Evolutionary conservation across 2,888 invertebrate genomes (phyloP).

Genomic region (Rhodophaea formosa): DNA sequence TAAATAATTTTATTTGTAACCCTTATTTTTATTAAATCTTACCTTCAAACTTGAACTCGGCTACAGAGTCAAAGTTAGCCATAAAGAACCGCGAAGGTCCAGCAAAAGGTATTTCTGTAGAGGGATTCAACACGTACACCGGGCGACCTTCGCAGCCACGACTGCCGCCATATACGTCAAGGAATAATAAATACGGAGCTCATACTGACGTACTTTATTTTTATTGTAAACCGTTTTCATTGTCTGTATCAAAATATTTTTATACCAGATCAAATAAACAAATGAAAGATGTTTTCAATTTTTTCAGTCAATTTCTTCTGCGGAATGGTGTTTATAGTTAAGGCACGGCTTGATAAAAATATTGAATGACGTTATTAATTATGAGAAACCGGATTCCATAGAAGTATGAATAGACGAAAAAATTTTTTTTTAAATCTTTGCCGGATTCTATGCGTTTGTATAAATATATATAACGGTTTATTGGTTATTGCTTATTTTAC

Average conservation of each 20-base stretch:
- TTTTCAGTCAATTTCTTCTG: too few species aligned
- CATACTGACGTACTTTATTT: background rate
- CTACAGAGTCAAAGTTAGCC: background rate
- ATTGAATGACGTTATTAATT: too few species aligned
- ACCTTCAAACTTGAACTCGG: background rate
- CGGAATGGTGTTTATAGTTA: too few species aligned
- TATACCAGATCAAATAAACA: background rate
- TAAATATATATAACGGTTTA: too few species aligned
- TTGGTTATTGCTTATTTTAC: too few species aligned
- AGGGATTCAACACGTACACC: constrained; percentile 1
- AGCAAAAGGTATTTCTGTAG: background rate
- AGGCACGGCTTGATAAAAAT: too few species aligned
- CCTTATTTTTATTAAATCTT: too few species aligned
- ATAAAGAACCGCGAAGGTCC: constrained; percentile 4
- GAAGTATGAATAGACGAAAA: too few species aligned
- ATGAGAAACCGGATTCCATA: too few species aligned
- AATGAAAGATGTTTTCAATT: background rate
- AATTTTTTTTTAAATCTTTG: too few species aligned
- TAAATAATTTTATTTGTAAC: too few species aligned
- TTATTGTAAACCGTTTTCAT: background rate
- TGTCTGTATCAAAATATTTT: background rate
- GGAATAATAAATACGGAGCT: constrained; percentile 5
- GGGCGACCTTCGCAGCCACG: constrained; percentile 5
- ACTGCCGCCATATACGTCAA: constrained; percentile 1
- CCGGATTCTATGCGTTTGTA: too few species aligned